Evolutionary conservation across 2,888 invertebrate species (phyloP).

Genomic region (Clivina fossor): DNA sequence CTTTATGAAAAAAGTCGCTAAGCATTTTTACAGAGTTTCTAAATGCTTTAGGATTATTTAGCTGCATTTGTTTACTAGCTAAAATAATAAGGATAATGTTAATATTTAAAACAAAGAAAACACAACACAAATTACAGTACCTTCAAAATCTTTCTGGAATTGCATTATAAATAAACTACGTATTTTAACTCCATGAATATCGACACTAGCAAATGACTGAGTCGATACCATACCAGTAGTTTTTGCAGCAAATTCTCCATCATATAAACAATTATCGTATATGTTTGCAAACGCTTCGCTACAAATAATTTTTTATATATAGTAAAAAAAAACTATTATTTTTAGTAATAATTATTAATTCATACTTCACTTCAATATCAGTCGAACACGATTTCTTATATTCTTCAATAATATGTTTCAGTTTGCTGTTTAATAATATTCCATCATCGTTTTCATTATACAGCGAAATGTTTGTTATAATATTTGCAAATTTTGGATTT

Average conservation of each 20-base stretch:
- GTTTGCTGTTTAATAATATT: constrained; percentile 50
- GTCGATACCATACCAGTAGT: constrained; percentile 47
- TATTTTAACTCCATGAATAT: constrained; percentile 40
- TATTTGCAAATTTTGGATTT: constrained; percentile 38
- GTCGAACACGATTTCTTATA: constrained; percentile 47
- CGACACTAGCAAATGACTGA: constrained; percentile 45
- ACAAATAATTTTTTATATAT: constrained; percentile 30
- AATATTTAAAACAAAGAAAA: constrained; percentile 5
- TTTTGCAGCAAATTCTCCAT: constrained; percentile 48
- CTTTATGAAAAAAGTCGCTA: constrained; percentile 50
- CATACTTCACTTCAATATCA: constrained; percentile 48
- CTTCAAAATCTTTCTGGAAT: constrained; percentile 49
- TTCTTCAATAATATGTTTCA: constrained; percentile 46
- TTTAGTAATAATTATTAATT: not conserved
- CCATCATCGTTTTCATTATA: constrained; percentile 50
- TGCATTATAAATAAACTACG: constrained; percentile 45
- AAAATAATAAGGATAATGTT: constrained; percentile 11
- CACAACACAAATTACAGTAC: constrained; percentile 36
- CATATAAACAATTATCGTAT: constrained; percentile 46
- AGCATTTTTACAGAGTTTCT: constrained; percentile 51
- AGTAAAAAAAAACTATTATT: constrained; percentile 2
- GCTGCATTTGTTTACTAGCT: constrained; percentile 41
- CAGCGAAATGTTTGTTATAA: constrained; percentile 46
- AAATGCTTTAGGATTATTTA: constrained; percentile 45
- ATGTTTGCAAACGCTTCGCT: constrained; percentile 48